Conservation (phyloP, 2,888 invertebrate genomes). For the Idaea straminata region DNA sequence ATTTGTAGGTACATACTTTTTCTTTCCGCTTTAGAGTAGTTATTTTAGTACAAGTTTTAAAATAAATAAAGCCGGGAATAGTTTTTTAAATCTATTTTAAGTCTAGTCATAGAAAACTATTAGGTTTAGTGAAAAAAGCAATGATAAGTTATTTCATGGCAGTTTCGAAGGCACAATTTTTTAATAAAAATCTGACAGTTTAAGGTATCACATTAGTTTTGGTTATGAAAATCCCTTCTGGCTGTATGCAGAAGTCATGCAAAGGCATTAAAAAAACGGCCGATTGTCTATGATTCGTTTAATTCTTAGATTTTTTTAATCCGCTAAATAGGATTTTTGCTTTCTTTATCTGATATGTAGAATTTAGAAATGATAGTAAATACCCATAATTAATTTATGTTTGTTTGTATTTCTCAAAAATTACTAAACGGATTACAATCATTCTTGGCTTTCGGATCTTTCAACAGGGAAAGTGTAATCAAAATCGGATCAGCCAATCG, state of each 20-base stretch:
- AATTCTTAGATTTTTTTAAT: neutral
- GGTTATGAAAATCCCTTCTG: neutral
- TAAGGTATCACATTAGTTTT: neutral
- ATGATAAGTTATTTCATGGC: neutral
- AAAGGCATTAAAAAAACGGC: neutral
- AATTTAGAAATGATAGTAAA: conserved; percentile 3
- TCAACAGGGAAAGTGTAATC: too few species aligned
- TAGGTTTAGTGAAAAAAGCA: neutral
- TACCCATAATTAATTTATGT: neutral
- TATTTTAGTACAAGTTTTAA: neutral
- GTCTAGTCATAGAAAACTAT: neutral
- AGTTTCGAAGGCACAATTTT: too few species aligned
- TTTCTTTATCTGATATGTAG: conserved; percentile 5
- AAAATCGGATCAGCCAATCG: neutral
- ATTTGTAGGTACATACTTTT: neutral
- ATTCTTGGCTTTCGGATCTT: too few species aligned
- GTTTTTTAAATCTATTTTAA: neutral
- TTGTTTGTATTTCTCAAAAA: too few species aligned
- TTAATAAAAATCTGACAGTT: too few species aligned
- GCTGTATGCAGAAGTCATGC: neutral
- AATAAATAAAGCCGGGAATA: neutral
- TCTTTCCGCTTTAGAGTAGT: neutral
- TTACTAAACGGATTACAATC: too few species aligned
- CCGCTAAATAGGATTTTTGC: conserved; percentile 1
- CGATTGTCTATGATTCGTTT: neutral